These are phyloP conservation scores for Bolinopsis microptera DNA, from an alignment of 37 sponge, comb jelly and placozoan genomes.

Conservation along the genomic window DNA sequence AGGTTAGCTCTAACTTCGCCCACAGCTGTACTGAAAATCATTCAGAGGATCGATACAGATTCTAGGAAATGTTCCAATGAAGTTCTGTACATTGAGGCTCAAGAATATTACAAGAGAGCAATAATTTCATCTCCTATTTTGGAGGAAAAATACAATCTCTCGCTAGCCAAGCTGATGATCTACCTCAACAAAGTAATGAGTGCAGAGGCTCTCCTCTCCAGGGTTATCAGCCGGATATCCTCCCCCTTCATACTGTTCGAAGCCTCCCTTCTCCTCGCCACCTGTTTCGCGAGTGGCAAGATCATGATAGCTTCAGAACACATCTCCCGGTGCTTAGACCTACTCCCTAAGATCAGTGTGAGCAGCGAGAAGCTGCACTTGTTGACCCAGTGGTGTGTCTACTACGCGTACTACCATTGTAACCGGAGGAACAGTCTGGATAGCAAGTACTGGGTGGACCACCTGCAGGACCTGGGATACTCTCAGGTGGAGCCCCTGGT, in stretches of 20 bases:
- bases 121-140: neutral
- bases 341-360: neutral
- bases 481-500: conserved; percentile 6
- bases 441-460: neutral
- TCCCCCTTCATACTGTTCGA: conserved; percentile 39
- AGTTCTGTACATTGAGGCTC: neutral
- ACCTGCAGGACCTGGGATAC: conserved; percentile 22
- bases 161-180: conserved; percentile 1
- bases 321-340: conserved; percentile 49
- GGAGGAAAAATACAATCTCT: conserved; percentile 9
- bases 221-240: neutral
- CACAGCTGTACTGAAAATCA: neutral
- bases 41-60: conserved; percentile 5
- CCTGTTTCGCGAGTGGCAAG: conserved; percentile 55
- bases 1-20: conserved; percentile 28
- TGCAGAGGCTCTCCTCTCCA: conserved; percentile 22
- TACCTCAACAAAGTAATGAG: conserved; percentile 49
- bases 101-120: conserved; percentile 20
- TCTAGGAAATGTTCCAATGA: neutral
- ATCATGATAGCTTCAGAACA: conserved; percentile 29
- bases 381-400: conserved; percentile 44
- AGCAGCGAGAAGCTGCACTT: neutral
- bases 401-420: conserved; percentile 20
- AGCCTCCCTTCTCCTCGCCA: conserved; percentile 27
- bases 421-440: conserved; percentile 45